Percentiles rank a stretch among this genome's conserved stretches.
These are phyloP conservation scores for Chorisops tibialis DNA, from an alignment of 2,888 invertebrate genomes.

Conservation along the genomic window DNA sequence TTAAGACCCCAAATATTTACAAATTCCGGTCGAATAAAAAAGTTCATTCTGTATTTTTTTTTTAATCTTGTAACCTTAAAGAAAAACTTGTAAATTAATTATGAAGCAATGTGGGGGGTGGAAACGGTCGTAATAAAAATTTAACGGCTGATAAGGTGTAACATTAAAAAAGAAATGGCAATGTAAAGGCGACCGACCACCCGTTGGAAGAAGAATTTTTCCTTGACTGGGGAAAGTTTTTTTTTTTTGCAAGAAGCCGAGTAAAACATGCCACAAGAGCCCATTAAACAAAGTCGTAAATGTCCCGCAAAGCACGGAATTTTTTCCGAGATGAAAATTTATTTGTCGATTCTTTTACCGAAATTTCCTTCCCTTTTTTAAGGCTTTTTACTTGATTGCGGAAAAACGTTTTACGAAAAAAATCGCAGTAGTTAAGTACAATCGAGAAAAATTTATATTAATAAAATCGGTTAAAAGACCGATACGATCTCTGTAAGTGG, in stretches of 20 bases:
- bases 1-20: too few species aligned
- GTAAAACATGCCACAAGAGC: constrained; percentile 10
- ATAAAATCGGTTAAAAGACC: constrained; percentile 24
- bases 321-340: constrained; percentile 29
- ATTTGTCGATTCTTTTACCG: constrained; percentile 15
- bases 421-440: too few species aligned
- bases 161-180: background rate
- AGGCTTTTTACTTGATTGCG: too few species aligned
- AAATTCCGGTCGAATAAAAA: too few species aligned
- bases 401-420: too few species aligned
- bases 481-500: constrained; percentile 21
- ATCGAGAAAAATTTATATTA: background rate
- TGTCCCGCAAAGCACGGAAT: constrained; percentile 26
- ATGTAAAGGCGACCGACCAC: too few species aligned
- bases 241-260: too few species aligned
- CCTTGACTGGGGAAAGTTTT: too few species aligned
- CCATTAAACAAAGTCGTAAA: constrained; percentile 29
- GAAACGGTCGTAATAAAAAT: constrained; percentile 9
- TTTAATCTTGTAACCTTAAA: too few species aligned
- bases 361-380: too few species aligned
- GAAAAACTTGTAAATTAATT: constrained; percentile 20
- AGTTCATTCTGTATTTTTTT: too few species aligned
- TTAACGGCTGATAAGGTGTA: constrained; percentile 7
- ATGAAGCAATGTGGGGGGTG: background rate
- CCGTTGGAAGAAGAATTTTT: too few species aligned